Evolutionary conservation across 2,888 invertebrate genomes (phyloP).

Genomic region (Euplagia quadripunctaria): DNA sequence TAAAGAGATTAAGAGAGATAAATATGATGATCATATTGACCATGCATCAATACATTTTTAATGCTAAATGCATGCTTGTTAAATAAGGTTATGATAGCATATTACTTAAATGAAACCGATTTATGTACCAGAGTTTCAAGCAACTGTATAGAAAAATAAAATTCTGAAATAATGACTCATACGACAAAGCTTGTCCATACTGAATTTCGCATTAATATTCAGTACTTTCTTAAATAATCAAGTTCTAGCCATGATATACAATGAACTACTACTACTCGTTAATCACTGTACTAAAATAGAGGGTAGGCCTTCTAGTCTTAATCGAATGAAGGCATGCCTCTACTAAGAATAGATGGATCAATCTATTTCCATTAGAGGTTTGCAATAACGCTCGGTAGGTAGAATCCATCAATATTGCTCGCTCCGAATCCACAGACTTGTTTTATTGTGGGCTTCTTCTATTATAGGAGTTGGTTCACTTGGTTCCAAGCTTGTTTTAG

Average conservation of each 20-base stretch:
- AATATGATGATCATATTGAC: too few species aligned
- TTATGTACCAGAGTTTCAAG: background rate
- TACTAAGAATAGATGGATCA: constrained; percentile 53
- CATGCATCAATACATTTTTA: too few species aligned
- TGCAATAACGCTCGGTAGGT: constrained; percentile 49
- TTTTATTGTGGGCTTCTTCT: constrained; percentile 36
- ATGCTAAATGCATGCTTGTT: too few species aligned
- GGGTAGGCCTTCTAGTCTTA: constrained; percentile 38
- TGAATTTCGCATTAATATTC: constrained; percentile 14
- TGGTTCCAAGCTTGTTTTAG: constrained; percentile 20
- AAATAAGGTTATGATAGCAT: too few species aligned
- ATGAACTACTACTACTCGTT: background rate
- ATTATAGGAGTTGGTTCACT: constrained; percentile 31
- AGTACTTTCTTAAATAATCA: constrained; percentile 25
- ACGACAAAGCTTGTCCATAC: background rate
- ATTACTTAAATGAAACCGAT: too few species aligned
- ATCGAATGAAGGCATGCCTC: constrained; percentile 50
- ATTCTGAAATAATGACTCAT: background rate
- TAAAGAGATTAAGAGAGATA: too few species aligned
- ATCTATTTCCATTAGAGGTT: constrained; percentile 58
- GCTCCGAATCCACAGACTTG: constrained; percentile 42
- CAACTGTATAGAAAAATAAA: background rate
- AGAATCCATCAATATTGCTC: constrained; percentile 57
- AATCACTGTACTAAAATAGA: constrained; percentile 42
- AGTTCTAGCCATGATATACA: constrained; percentile 24